phyloP scores from a whole-genome alignment of 1,140 invertebrate species.

The Mercenaria mercenaria region DNA sequence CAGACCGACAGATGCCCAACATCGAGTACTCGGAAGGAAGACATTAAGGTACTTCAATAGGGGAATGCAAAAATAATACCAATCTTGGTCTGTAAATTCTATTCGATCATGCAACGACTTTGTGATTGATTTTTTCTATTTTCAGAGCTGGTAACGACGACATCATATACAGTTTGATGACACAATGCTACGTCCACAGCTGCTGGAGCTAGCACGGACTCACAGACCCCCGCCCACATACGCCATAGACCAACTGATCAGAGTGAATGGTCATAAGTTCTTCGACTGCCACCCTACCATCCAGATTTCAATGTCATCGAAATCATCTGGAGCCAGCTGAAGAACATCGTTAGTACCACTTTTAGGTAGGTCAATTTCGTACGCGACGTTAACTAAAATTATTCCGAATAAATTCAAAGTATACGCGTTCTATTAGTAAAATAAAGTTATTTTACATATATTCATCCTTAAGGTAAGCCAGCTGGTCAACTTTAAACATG shows the following conservation, averaged over 20 bases:
- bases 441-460: too few relatives aligned
- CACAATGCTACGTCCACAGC: not conserved
- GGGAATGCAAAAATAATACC: not conserved
- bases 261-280: not conserved
- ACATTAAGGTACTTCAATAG: not conserved
- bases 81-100: not conserved
- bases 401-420: too few relatives aligned
- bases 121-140: not conserved
- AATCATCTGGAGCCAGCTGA: conserved; percentile 2
- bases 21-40: not conserved
- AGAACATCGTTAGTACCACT: not conserved
- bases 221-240: not conserved
- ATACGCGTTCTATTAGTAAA: too few relatives aligned
- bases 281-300: conserved; percentile 8
- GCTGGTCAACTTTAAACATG: too few relatives aligned
- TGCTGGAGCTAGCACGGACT: not conserved
- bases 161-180: not conserved
- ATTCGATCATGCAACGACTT: not conserved
- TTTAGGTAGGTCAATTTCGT: not conserved
- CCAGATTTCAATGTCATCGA: conserved; percentile 2
- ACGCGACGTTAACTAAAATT: too few relatives aligned
- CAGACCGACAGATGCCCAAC: not conserved
- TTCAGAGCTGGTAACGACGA: not conserved
- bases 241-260: not conserved
- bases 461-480: too few relatives aligned